A percentile compares a stretch with the other conserved stretches of the same genome.
phyloP scores from a whole-genome alignment of 2,797 vertebrate species.

The Lutjanus campechanus region DNA sequence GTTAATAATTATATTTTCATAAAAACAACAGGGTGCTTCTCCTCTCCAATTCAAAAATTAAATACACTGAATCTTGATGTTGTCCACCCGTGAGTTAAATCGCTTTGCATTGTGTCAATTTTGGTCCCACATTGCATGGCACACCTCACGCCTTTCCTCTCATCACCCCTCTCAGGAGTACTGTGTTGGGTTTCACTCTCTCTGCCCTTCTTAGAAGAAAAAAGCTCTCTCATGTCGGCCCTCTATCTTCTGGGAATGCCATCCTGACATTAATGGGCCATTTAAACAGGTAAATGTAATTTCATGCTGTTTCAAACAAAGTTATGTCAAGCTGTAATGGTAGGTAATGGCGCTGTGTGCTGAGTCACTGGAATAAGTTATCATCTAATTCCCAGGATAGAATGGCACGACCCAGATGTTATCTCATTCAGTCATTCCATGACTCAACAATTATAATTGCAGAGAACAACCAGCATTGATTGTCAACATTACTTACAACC shows the following conservation, averaged over 20 bases:
- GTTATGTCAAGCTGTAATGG: conserved; percentile 70
- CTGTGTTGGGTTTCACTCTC: conserved; percentile 29
- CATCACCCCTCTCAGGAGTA: conserved; percentile 23
- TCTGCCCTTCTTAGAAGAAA: conserved; percentile 19
- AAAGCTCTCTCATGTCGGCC: conserved; percentile 29
- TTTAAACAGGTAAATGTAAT: conserved; percentile 73
- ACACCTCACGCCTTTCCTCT: conserved; percentile 15
- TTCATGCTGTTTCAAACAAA: conserved; percentile 69
- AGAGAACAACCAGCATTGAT: conserved; percentile 16
- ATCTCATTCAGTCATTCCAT: conserved; percentile 42
- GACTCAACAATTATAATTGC: conserved; percentile 36
- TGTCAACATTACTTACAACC: conserved; percentile 26
- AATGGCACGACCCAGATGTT: conserved; percentile 32
- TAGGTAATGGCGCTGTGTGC: conserved; percentile 63
- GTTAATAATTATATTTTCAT: background rate
- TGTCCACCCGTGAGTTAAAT: background rate
- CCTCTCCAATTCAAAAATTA: background rate
- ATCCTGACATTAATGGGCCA: conserved; percentile 67
- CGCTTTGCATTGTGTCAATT: background rate
- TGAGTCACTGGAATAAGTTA: conserved; percentile 68
- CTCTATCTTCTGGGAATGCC: conserved; percentile 62
- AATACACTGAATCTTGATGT: background rate
- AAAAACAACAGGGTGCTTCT: background rate
- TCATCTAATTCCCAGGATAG: conserved; percentile 47
- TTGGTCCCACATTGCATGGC: background rate